Base-by-base conservation (phyloP, 2,888 invertebrate genomes). In the Dolichopus griseipennis region DNA sequence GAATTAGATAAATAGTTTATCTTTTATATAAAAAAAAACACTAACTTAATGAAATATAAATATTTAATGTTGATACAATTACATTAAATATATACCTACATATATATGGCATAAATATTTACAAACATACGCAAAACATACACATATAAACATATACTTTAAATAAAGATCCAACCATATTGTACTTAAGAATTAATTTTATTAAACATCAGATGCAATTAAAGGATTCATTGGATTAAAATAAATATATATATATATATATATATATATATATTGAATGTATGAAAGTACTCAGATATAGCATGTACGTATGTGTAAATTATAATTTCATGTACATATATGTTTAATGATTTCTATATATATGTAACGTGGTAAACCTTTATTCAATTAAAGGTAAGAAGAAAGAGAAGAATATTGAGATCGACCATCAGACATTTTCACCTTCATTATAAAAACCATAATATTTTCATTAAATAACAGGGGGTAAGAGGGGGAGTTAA, bases 151-250 rank as follows among this genome's bases (percentile, higher is more conserved):
- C 18, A 37, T 5, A 27, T 27, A 27, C 27, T 27, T 27, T 27
- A 27, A 5, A 27, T 27, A 27, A 27, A 27, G 27, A 41, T 41
- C 8, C 8, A 41, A 12, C 41, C 41, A 41, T 41, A 41, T 41
- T 12, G 41, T 41, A 41, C 9, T 41, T 12, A 52, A 52, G 52
- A 52, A 52, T 52, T n/a, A 52, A 52, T 52, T 52, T 52, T 52
- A 52, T 52, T 52, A 4, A 52, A 52, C 52, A 52, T 52, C 52
- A 52, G 52, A 52, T 52, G 52, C 52, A 52, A 52, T 52, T 15
- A 52, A 52, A 52, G 52, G 52, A 52, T 52, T 52, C 52, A 52
- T 52, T 52, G 18, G 52, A 52, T 52, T 52, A 52, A 52, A 52
- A 52, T 52, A 18, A 2, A 18, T 52, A 27, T 27, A 4, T 4